phyloP scores from a whole-genome alignment of 1,140 invertebrate species.

The Agrypnia vestita region DNA sequence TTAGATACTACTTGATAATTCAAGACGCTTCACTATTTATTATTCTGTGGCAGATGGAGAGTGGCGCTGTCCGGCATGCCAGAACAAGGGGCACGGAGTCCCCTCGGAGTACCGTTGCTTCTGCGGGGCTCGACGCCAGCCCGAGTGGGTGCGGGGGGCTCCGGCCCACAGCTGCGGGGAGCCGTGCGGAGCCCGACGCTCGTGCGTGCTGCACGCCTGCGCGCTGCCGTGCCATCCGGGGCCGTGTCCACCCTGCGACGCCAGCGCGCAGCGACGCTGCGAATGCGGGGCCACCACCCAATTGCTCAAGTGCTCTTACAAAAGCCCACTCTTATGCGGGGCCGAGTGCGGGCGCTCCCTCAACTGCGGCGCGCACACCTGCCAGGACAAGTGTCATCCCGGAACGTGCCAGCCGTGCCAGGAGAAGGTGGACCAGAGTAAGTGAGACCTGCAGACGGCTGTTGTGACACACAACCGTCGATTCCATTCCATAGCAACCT shows the following conservation, averaged over 20 bases:
- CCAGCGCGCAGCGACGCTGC: slow-evolving; percentile 78
- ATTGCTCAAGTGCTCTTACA: slow-evolving; percentile 81
- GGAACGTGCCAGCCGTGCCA: slow-evolving; percentile 83
- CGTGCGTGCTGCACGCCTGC: slow-evolving; percentile 87
- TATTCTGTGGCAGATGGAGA: slow-evolving; percentile 74
- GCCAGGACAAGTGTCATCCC: slow-evolving; percentile 84
- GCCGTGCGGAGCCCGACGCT: slow-evolving; percentile 80
- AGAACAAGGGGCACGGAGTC: slow-evolving; percentile 79
- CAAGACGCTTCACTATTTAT: too few relatives aligned
- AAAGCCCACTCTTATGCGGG: slow-evolving; percentile 81
- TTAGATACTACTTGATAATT: too few relatives aligned
- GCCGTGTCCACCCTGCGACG: slow-evolving; percentile 86
- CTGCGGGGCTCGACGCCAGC: slow-evolving; percentile 85
- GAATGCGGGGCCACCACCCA: slow-evolving; percentile 82
- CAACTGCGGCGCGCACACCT: slow-evolving; percentile 84
- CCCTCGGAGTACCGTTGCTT: slow-evolving; percentile 88
- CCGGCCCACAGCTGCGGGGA: slow-evolving; percentile 93
- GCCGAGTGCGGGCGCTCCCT: slow-evolving; percentile 81
- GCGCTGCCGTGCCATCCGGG: slow-evolving; percentile 93
- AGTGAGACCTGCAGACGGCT: background rate
- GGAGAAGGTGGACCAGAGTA: slow-evolving; percentile 74
- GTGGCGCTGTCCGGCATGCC: slow-evolving; percentile 96
- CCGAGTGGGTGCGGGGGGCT: slow-evolving; percentile 81
- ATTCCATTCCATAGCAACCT: too few relatives aligned
- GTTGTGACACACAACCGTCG: too few relatives aligned